A percentile compares a stretch with the other conserved stretches of the same genome.
Evolutionary conservation across 2,797 vertebrate genomes (phyloP).

Genomic region (Halcyon smyrnensis): DNA sequence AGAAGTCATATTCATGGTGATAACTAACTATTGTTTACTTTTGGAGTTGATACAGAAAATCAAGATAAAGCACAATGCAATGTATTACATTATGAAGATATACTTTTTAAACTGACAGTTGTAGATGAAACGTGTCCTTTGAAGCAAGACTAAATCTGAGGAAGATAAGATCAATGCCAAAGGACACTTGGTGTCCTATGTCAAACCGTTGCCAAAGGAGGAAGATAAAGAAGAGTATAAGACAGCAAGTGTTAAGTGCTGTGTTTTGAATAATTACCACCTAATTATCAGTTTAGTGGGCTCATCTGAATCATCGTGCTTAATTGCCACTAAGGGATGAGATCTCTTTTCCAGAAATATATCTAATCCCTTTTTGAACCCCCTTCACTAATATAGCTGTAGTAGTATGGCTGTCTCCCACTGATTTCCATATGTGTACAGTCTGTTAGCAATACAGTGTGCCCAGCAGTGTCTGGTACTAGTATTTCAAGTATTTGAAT

Average conservation of each 20-base stretch:
- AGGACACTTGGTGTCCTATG: not conserved
- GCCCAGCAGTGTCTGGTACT: not conserved
- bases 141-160: not conserved
- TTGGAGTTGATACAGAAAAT: not conserved
- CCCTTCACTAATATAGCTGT: not conserved
- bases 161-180: not conserved
- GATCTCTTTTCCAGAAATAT: not conserved
- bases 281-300: not conserved
- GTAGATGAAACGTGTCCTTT: not conserved
- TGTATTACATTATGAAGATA: too few relatives aligned
- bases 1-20: not conserved
- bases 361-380: not conserved
- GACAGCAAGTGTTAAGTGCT: not conserved
- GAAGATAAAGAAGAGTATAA: not conserved
- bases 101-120: not conserved
- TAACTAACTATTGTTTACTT: not conserved
- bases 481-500: not conserved
- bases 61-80: not conserved
- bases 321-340: not conserved
- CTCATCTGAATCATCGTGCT: not conserved
- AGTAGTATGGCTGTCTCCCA: not conserved
- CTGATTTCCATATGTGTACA: not conserved
- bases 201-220: not conserved
- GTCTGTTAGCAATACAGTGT: not conserved
- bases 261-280: not conserved